phyloP scores from a whole-genome alignment of 2,888 invertebrate species.

The Allygus modestus region DNA sequence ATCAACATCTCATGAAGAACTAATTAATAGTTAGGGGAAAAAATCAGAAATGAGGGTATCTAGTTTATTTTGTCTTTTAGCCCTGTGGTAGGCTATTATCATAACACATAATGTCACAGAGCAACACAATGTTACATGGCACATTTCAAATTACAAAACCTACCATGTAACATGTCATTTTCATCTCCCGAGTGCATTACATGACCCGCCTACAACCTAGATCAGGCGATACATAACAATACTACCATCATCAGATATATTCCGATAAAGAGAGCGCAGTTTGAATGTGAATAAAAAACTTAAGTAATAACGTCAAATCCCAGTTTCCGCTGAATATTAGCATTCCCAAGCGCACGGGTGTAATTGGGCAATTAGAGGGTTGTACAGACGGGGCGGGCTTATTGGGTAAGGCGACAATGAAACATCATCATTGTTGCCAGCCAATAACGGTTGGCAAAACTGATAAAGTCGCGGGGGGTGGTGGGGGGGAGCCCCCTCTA shows the following conservation, averaged over 20 bases:
- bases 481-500: conserved; percentile 59
- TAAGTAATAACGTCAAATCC: conserved; percentile 12
- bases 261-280: background rate
- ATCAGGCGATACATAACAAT: background rate
- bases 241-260: background rate
- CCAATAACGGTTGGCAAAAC: conserved; percentile 59
- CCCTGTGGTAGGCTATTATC: no score
- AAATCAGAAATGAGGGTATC: no score
- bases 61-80: no score
- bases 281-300: background rate
- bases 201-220: background rate
- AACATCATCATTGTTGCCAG: conserved; percentile 53
- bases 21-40: no score
- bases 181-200: background rate
- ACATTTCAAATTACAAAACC: no score
- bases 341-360: background rate
- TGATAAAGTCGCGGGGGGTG: conserved; percentile 8
- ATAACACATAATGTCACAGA: no score
- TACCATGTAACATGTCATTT: background rate
- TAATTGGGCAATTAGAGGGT: conserved; percentile 47
- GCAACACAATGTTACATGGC: no score
- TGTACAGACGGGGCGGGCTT: conserved; percentile 9
- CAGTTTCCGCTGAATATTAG: background rate
- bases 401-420: conserved; percentile 35
- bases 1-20: no score